Evolutionary conservation across 2,888 invertebrate genomes (phyloP), one percentile per base, ranked within the genome.

Genomic region (Ophonus ardosiacus): DNA sequence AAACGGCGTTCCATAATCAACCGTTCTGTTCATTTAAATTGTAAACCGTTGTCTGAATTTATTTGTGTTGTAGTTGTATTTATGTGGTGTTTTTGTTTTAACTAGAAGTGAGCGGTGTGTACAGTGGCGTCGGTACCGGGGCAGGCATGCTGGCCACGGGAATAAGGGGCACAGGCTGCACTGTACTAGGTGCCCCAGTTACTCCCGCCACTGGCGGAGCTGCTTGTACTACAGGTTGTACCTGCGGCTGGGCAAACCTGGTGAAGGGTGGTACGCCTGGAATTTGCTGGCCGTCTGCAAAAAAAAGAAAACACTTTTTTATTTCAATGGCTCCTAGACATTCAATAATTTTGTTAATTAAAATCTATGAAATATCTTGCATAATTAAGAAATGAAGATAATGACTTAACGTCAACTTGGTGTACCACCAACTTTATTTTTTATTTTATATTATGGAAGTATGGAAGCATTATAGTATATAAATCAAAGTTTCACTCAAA

Each of bases 101-200:
- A 51, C 43, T 51, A 51, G 43, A 51, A 3, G 43, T 85, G n/a
- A 80, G 68, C 18, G 85, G 65, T 40, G 85, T 85, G 24, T 68
- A 80, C 6, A 57, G 13, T n/a, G 78, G 18, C 59, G 78, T 21
- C 13, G 78, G 15, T 17, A 21, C 59, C 38, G 80, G 59, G 13
- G 61, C 61, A 8, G 80, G 17, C 13, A 57, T 78, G 31, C 56
- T 31, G 13, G 78, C 18, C 17, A 78, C 78, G 13, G 80, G 80
- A 13, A 80, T 85, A 71, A 85, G 68, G 18, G 85, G 85, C 40
- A 85, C 85, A 4, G 85, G 79, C 13, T 85, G 81, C 4, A 51
- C 43, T 13, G 43, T 13, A 13, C 13, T 51, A 8, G 43, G 43
- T 51, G 43, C 43, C 13, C 43, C 43, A 13, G 13, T 5, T 13